Percentiles rank a stretch among this genome's conserved stretches.
Conservation (phyloP, 2,113 vertebrate genomes). For the Balaenoptera acutorostrata region DNA sequence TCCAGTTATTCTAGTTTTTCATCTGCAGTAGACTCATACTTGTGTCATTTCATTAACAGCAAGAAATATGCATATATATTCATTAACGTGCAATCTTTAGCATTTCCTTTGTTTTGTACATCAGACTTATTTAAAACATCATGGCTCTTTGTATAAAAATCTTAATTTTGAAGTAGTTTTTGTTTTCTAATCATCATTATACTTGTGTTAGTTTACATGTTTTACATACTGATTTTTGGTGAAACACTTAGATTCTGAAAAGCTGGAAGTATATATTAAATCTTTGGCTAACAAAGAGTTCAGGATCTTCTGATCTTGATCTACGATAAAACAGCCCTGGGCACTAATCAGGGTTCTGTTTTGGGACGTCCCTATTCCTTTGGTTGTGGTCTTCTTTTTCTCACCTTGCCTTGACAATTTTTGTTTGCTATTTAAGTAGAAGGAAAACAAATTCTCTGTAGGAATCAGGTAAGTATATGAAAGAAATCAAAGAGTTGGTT, state of each 20-base stretch:
- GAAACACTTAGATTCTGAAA: background rate
- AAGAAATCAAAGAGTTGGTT: background rate
- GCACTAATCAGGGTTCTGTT: background rate
- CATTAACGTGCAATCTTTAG: background rate
- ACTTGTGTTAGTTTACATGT: slow-evolving; percentile 12
- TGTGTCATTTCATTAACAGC: background rate
- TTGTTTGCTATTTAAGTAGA: slow-evolving; percentile 14
- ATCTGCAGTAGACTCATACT: background rate
- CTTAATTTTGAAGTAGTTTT: background rate
- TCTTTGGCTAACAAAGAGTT: background rate
- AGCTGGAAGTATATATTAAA: background rate
- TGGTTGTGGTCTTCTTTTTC: background rate
- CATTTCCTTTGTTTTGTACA: background rate
- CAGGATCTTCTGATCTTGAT: background rate
- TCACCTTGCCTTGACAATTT: background rate
- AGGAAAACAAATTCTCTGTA: background rate
- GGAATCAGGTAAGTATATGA: slow-evolving; percentile 12
- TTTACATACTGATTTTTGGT: slow-evolving; percentile 4
- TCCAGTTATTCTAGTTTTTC: background rate
- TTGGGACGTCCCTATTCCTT: background rate
- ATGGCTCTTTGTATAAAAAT: background rate
- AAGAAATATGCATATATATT: background rate
- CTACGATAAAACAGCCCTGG: background rate
- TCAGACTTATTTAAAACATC: slow-evolving; percentile 19
- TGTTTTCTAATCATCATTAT: background rate